Base-by-base conservation (phyloP, 2,113 vertebrate genomes). In the Orientallactaga bullata region DNA sequence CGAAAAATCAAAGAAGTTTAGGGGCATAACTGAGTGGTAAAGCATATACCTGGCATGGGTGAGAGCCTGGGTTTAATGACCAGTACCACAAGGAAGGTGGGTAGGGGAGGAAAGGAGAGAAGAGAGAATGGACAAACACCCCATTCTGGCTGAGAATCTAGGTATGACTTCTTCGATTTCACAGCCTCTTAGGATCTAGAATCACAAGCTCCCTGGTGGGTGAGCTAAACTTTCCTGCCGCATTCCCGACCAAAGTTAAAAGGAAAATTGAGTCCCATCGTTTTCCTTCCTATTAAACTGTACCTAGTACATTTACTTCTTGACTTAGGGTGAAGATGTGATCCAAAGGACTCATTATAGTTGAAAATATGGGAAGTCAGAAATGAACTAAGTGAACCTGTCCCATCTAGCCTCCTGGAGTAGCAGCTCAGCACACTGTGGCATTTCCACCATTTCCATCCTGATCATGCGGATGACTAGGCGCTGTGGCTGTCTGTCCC, bases 341-440 rank as follows among this genome's bases (percentile, higher is more conserved):
- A 20, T 24, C 60, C 39, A 30, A 71, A 51, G 21, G 26, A 32
- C 37, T 2, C 32, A 39, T 12, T 32, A 5, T 18, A 58, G 5
- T 37, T 84, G n/a, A 35, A 65, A 74, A 55, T 74, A 37, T 18
- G 12, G 26, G 61, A 28, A 7, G 58, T 74, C 1, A 3, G 37
- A 85, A 68, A 42, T 58, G 61, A 63, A 35, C 37, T 55, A 42
- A 84, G 12, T 23, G 11, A 1, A 9, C 47, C 32, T 66, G 11
- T 26, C 47, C 1, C 2, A 39, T 5, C 26, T 12, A 39, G 7
- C 17, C 24, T 11, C 35, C 20, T 0, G 0, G 4, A 42, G 39
- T 5, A 58, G n/a, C 20, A 13, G 11, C 26, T 23, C 26, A 24
- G 20, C 30, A 16, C 21, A 26, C 16, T 4, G 0, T 30, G 23